Evolutionary conservation across 2,888 invertebrate species (phyloP).

Genomic region (Erebia aethiops): DNA sequence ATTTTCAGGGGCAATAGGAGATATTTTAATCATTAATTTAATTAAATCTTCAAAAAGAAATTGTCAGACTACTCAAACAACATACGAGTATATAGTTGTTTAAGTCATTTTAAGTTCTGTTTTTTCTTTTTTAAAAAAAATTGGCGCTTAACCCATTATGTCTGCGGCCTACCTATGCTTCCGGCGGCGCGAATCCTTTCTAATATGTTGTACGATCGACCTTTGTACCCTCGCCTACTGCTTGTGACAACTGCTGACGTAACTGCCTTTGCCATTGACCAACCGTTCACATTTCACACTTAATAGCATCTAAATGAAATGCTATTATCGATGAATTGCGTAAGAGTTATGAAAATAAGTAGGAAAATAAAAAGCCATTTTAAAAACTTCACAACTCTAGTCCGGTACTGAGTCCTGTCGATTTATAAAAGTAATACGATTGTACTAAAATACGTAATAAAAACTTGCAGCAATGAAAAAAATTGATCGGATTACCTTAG

Average conservation of each 20-base stretch:
- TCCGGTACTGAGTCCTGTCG: background rate
- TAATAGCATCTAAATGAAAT: too few relatives aligned
- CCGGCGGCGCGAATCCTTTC: conserved; percentile 70
- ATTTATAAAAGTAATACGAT: conserved; percentile 25
- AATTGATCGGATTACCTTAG: conserved; percentile 77
- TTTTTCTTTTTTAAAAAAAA: too few relatives aligned
- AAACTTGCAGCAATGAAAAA: conserved; percentile 51
- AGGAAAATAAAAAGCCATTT: background rate
- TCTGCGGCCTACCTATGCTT: conserved; percentile 45
- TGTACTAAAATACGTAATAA: conserved; percentile 42
- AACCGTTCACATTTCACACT: conserved; percentile 57
- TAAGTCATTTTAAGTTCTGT: too few relatives aligned
- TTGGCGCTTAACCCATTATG: conserved; percentile 41
- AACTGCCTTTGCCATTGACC: conserved; percentile 59
- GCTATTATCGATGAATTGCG: conserved; percentile 5
- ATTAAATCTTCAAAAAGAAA: too few relatives aligned
- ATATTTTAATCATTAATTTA: too few relatives aligned
- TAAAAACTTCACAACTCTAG: background rate
- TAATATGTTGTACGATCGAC: conserved; percentile 56
- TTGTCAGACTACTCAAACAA: too few relatives aligned
- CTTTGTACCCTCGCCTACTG: conserved; percentile 69
- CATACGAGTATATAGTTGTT: too few relatives aligned
- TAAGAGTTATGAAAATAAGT: background rate
- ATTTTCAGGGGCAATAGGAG: too few relatives aligned
- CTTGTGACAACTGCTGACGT: conserved; percentile 71